Percentiles rank a stretch among this genome's conserved stretches.
Evolutionary conservation across 2,113 vertebrate species (phyloP).

Genomic region (Phycodurus eques): DNA sequence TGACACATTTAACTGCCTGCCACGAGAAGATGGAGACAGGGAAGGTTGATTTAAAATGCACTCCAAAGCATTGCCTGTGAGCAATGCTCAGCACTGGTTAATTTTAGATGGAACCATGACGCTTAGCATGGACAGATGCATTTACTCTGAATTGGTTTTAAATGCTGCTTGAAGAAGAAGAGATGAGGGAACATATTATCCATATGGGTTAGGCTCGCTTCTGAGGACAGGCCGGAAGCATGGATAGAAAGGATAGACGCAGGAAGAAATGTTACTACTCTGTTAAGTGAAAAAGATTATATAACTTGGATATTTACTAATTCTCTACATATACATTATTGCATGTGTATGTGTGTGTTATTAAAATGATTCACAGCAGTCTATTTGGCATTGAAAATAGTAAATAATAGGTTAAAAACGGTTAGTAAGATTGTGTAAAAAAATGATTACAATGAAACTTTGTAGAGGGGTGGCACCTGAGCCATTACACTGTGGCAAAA

Average conservation of each 20-base stretch:
- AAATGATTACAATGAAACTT: too few species aligned
- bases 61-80: conserved; percentile 55
- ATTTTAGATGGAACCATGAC: conserved; percentile 62
- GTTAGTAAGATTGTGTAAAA: too few species aligned
- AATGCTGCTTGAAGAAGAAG: conserved; percentile 38
- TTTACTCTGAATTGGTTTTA: conserved; percentile 57
- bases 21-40: conserved; percentile 35
- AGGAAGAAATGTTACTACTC: conserved; percentile 16
- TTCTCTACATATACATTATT: neutral
- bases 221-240: conserved; percentile 32
- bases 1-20: conserved; percentile 59
- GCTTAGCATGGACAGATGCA: conserved; percentile 29
- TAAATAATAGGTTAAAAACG: too few species aligned
- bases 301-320: neutral
- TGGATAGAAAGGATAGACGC: conserved; percentile 4
- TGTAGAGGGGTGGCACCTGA: too few species aligned
- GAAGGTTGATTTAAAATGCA: conserved; percentile 53
- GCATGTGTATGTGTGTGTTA: neutral
- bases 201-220: conserved; percentile 28
- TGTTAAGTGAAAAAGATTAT: neutral
- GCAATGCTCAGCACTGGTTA: conserved; percentile 51
- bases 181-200: conserved; percentile 37
- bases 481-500: too few species aligned
- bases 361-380: neutral
- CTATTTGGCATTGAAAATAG: too few species aligned